These are phyloP conservation scores for Cabera pusaria DNA, from an alignment of 2,888 invertebrate species.

Conservation along the genomic window DNA sequence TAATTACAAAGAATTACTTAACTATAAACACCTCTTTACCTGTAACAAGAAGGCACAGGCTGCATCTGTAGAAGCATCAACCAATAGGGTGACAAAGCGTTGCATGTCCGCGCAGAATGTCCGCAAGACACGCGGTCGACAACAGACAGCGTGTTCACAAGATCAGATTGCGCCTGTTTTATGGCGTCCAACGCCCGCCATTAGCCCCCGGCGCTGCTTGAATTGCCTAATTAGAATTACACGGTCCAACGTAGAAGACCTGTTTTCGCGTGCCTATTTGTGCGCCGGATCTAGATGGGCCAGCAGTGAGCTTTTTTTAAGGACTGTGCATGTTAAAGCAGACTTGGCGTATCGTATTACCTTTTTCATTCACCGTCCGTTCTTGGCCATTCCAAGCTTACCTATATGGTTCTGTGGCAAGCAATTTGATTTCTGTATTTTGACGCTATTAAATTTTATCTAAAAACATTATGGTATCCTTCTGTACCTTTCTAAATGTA, in stretches of 20 bases:
- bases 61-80: slow-evolving; percentile 27
- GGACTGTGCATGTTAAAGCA: slow-evolving; percentile 30
- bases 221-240: slow-evolving; percentile 81
- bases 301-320: slow-evolving; percentile 28
- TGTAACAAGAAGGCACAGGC: slow-evolving; percentile 3
- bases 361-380: not conserved
- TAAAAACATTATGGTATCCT: no score
- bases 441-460: no score
- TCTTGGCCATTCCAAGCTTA: no score
- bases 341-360: slow-evolving; percentile 1
- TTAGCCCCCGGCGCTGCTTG: slow-evolving; percentile 67
- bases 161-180: slow-evolving; percentile 76
- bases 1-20: slow-evolving; percentile 17
- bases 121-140: slow-evolving; percentile 58
- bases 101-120: slow-evolving; percentile 74
- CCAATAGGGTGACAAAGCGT: slow-evolving; percentile 77
- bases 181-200: slow-evolving; percentile 67
- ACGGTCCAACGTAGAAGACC: slow-evolving; percentile 49
- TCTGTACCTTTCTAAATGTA: slow-evolving; percentile 16
- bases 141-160: slow-evolving; percentile 76
- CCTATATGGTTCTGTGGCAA: no score
- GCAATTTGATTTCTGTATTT: no score
- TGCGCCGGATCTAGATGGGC: slow-evolving; percentile 45
- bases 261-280: slow-evolving; percentile 53
- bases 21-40: slow-evolving; percentile 11